These are phyloP conservation scores for Urophycis tenuis DNA, from an alignment of 2,797 vertebrate species.

Conservation along the genomic window DNA sequence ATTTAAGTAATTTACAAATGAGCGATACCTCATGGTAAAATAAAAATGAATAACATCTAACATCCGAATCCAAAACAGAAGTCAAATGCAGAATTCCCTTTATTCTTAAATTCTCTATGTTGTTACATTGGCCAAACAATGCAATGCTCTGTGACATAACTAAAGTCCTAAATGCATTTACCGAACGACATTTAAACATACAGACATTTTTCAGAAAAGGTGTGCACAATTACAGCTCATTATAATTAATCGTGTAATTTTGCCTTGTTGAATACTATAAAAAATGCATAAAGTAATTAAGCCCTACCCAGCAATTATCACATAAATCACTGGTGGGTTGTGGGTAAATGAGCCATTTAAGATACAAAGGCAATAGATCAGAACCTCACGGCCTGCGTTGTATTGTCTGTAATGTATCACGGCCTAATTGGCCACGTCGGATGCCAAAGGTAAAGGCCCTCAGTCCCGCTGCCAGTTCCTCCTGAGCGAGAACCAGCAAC, in stretches of 20 bases:
- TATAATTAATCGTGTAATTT: conserved; percentile 46
- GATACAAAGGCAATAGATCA: conserved; percentile 8
- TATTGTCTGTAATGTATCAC: background rate
- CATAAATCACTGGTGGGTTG: conserved; percentile 38
- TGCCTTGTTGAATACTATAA: conserved; percentile 41
- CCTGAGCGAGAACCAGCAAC: background rate
- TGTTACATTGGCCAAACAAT: background rate
- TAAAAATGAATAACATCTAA: background rate
- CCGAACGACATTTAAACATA: background rate
- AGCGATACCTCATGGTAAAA: background rate
- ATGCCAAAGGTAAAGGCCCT: background rate
- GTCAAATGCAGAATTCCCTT: background rate
- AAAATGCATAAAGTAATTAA: conserved; percentile 55
- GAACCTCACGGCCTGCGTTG: background rate
- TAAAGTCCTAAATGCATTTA: background rate
- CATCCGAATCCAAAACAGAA: background rate
- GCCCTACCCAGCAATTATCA: conserved; percentile 41
- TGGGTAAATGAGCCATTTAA: conserved; percentile 25
- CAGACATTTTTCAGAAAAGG: conserved; percentile 31
- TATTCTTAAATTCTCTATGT: background rate
- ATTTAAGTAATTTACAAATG: conserved; percentile 1
- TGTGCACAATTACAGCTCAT: conserved; percentile 36
- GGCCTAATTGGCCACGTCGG: background rate
- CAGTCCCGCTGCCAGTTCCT: background rate
- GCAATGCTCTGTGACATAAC: background rate